These are phyloP conservation scores for Heliothis virescens DNA, from an alignment of 1,140 invertebrate species.

Conservation along the genomic window DNA sequence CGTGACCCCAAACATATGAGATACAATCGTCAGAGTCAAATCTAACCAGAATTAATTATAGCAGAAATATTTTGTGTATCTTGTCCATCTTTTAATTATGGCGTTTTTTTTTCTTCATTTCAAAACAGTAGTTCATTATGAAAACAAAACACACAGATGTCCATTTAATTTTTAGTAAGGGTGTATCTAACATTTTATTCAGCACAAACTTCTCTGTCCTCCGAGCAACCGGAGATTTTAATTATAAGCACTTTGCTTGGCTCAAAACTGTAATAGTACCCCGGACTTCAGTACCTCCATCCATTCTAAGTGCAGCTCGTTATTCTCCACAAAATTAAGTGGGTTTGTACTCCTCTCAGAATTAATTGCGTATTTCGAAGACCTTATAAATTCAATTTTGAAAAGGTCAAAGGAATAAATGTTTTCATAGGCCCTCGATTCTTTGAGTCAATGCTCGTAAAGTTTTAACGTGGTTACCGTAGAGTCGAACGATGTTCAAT, in stretches of 20 bases:
- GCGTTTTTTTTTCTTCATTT: too few species aligned
- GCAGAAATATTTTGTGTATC: too few species aligned
- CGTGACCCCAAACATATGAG: too few species aligned
- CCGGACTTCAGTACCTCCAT: background rate
- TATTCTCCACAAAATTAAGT: conserved; percentile 11
- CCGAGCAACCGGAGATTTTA: conserved; percentile 2
- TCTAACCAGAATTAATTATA: too few species aligned
- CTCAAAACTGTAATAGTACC: conserved; percentile 13
- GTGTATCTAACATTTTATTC: background rate
- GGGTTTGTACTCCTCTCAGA: background rate
- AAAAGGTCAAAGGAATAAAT: conserved; percentile 10
- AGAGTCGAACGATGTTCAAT: background rate
- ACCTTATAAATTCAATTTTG: conserved; percentile 11
- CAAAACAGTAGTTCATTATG: too few species aligned
- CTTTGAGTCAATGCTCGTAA: background rate
- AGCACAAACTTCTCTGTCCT: background rate
- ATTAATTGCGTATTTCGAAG: conserved; percentile 18
- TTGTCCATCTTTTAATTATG: too few species aligned
- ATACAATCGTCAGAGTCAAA: too few species aligned
- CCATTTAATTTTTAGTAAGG: background rate
- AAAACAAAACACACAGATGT: background rate
- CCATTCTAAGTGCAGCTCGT: background rate
- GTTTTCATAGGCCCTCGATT: background rate
- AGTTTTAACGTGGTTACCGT: conserved; percentile 2
- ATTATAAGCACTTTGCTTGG: conserved; percentile 2